Conservation (phyloP, 92 coral and sea anemone species). For the Pocillopora grandis region DNA sequence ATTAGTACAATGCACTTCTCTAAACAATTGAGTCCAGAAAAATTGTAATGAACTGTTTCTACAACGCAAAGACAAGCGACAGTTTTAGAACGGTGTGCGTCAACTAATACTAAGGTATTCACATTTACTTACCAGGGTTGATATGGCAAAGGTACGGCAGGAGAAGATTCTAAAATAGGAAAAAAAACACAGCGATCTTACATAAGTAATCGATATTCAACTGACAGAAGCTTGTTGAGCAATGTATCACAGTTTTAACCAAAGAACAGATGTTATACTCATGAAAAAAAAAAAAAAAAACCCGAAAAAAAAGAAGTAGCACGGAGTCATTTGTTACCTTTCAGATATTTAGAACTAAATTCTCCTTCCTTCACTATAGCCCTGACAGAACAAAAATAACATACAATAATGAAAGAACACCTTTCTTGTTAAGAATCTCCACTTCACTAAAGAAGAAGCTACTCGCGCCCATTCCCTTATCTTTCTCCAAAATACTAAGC, state of each 20-base stretch:
- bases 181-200: background rate
- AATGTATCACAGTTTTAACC: background rate
- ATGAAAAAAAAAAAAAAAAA: too few relatives aligned
- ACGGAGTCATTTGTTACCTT: background rate
- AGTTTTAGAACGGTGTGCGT: too few relatives aligned
- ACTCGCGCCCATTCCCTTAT: too few relatives aligned
- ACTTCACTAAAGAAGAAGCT: too few relatives aligned
- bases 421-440: too few relatives aligned
- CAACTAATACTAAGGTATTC: background rate
- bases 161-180: constrained; percentile 1
- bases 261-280: background rate
- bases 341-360: constrained; percentile 9
- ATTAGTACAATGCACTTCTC: too few relatives aligned
- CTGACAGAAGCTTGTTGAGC: background rate
- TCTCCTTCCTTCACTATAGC: constrained; percentile 40
- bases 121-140: constrained; percentile 28
- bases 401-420: background rate
- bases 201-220: background rate
- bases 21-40: too few relatives aligned
- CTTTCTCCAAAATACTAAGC: too few relatives aligned
- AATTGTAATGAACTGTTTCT: too few relatives aligned
- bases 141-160: constrained; percentile 5
- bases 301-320: background rate
- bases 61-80: too few relatives aligned
- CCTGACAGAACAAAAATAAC: background rate